phyloP scores from a whole-genome alignment of 2,797 vertebrate species.

The Bucorvus abyssinicus region DNA sequence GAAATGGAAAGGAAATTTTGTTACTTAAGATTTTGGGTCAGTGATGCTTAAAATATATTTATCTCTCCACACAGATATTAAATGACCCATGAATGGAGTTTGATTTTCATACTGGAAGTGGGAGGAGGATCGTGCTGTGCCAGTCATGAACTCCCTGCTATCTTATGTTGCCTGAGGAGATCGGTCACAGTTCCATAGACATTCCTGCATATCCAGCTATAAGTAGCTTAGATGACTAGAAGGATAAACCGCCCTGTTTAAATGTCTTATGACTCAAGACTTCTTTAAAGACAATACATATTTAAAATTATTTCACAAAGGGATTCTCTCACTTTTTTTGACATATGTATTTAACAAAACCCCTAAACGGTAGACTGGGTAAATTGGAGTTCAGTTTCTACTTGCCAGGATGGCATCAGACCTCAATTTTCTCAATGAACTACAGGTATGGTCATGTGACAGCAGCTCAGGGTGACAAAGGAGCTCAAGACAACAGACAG shows the following conservation, averaged over 20 bases:
- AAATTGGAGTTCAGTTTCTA: not conserved
- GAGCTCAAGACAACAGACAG: not conserved
- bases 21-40: constrained; percentile 39
- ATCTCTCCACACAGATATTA: constrained; percentile 53
- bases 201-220: not conserved
- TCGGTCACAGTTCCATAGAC: not conserved
- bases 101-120: not conserved
- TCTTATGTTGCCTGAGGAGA: not conserved
- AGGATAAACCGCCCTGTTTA: not conserved
- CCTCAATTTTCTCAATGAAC: not conserved
- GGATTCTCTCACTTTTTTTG: not conserved
- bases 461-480: not conserved
- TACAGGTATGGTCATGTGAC: not conserved
- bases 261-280: not conserved
- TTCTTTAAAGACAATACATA: not conserved
- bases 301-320: not conserved
- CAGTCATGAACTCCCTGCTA: not conserved
- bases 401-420: not conserved
- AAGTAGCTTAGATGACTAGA: not conserved
- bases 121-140: not conserved
- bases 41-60: constrained; percentile 55
- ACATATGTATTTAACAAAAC: constrained; percentile 5
- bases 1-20: constrained; percentile 19
- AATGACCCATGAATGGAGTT: constrained; percentile 27
- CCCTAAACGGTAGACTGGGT: not conserved